A percentile compares a stretch with the other conserved stretches of the same genome.
These are phyloP conservation scores for Charina bottae DNA, from an alignment of 2,113 vertebrate species.

Conservation along the genomic window DNA sequence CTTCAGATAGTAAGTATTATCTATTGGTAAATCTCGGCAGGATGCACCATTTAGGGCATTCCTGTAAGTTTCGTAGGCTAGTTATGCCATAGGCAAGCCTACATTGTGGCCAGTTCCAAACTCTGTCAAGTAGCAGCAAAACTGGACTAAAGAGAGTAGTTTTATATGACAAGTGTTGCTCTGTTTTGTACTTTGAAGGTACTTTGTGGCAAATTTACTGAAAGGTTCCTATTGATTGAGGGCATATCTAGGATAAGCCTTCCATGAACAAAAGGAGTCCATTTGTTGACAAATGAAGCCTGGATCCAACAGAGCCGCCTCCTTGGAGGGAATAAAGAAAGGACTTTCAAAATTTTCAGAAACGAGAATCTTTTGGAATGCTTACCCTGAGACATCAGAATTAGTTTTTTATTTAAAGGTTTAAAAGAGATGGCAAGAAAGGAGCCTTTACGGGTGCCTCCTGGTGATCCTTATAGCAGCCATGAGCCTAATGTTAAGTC, in stretches of 20 bases:
- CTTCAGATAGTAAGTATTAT: conserved; percentile 95
- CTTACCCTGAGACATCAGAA: background rate
- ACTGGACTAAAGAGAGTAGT: background rate
- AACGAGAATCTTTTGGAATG: background rate
- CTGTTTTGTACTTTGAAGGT: background rate
- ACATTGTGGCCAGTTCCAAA: background rate
- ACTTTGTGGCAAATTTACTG: background rate
- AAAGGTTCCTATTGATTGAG: background rate
- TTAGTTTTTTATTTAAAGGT: background rate
- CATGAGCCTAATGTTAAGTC: background rate
- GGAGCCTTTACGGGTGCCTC: background rate
- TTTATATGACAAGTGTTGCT: background rate
- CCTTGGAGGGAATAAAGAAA: background rate
- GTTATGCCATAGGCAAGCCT: background rate
- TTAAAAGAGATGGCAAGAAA: background rate
- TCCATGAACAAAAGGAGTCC: background rate
- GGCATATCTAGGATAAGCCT: background rate
- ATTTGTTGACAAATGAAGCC: background rate
- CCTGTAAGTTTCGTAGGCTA: background rate
- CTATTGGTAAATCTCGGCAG: background rate
- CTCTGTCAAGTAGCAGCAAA: background rate
- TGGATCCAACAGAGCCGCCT: background rate
- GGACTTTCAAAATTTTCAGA: background rate
- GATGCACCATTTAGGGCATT: background rate
- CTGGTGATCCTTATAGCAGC: background rate